Conservation (phyloP, 2,113 vertebrate genomes). For the Chrysochloris asiatica region DNA sequence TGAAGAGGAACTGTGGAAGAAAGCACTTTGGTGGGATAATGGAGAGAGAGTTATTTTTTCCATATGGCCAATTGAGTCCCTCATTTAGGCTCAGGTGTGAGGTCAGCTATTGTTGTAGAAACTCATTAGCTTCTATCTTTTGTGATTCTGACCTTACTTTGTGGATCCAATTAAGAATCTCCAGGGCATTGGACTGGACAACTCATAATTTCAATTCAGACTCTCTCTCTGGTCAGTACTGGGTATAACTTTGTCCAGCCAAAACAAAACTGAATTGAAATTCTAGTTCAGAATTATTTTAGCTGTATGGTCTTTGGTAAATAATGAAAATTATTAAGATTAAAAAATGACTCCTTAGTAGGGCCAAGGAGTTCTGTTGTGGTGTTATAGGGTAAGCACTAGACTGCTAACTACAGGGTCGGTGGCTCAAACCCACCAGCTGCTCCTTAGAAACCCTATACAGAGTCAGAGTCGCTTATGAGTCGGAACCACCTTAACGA, state of each 20-base stretch:
- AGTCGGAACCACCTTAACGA: too few species aligned
- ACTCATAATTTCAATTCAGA: background rate
- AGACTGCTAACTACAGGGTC: too few species aligned
- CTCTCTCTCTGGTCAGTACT: background rate
- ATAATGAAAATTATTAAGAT: background rate
- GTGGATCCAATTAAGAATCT: background rate
- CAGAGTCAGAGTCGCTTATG: too few species aligned
- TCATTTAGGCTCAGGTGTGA: background rate
- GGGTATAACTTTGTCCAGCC: background rate
- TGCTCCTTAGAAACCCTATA: too few species aligned
- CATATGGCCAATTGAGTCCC: constrained; percentile 27
- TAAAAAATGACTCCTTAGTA: constrained; percentile 13
- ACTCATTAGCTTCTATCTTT: background rate
- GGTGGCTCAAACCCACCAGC: too few species aligned
- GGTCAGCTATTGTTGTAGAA: constrained; percentile 35
- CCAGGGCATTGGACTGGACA: background rate
- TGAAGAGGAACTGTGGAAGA: background rate
- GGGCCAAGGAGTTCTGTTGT: too few species aligned
- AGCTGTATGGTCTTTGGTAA: constrained; percentile 17
- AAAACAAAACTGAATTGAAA: background rate
- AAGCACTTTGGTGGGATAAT: constrained; percentile 21
- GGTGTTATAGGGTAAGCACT: too few species aligned
- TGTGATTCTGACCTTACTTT: background rate
- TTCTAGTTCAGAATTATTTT: background rate
- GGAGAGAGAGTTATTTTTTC: constrained; percentile 1